Evolutionary conservation across 2,888 invertebrate genomes (phyloP).

Genomic region (Acronicta leporina): DNA sequence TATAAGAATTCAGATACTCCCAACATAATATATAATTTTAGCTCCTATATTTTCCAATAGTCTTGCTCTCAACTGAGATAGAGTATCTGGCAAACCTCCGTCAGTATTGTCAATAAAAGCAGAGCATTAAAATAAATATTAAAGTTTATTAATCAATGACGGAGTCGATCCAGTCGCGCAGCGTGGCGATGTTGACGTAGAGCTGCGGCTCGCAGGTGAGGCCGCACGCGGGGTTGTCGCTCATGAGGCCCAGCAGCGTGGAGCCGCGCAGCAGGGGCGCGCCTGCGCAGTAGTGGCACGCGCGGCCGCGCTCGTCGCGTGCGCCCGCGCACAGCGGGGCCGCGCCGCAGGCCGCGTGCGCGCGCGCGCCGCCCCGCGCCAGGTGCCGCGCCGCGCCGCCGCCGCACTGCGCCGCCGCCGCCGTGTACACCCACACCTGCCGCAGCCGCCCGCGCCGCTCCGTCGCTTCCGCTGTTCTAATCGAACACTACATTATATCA

Average conservation of each 20-base stretch:
- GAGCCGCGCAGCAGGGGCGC: slow-evolving; percentile 69
- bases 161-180: slow-evolving; percentile 69
- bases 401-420: slow-evolving; percentile 53
- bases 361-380: slow-evolving; percentile 32
- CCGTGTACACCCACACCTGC: slow-evolving; percentile 49
- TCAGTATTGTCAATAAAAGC: slow-evolving; percentile 10
- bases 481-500: not conserved
- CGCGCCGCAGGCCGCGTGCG: slow-evolving; percentile 46
- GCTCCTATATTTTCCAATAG: too few species aligned
- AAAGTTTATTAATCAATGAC: slow-evolving; percentile 46
- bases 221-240: slow-evolving; percentile 68
- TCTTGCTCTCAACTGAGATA: too few species aligned
- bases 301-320: slow-evolving; percentile 52
- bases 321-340: slow-evolving; percentile 62
- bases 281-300: slow-evolving; percentile 77
- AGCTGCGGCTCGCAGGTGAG: slow-evolving; percentile 73
- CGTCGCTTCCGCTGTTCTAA: slow-evolving; percentile 53
- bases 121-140: slow-evolving; percentile 9
- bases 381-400: slow-evolving; percentile 62
- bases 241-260: slow-evolving; percentile 69
- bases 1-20: too few species aligned
- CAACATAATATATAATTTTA: too few species aligned
- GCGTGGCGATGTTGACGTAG: slow-evolving; percentile 69
- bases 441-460: slow-evolving; percentile 57
- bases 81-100: too few species aligned